Base-by-base conservation (phyloP, 1,140 invertebrate species). In the Panonychus citri region DNA sequence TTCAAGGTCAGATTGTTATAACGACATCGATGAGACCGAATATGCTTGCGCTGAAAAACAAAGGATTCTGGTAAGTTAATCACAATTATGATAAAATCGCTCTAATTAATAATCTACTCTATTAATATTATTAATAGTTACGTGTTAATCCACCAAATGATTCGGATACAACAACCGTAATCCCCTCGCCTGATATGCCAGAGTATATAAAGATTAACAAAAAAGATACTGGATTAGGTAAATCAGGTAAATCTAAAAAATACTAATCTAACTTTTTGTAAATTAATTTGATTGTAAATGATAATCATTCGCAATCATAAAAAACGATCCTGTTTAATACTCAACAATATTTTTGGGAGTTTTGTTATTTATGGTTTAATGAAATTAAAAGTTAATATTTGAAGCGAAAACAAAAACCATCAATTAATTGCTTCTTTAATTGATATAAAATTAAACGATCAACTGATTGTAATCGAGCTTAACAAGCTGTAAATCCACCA, bases 41-140 rank as follows among this genome's bases (percentile, higher is more conserved):
- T 84, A 79, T 64, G 82, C 81, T 15, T 85, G 82, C 69, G 81
- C 82, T 66, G 82, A 85, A 66, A 84, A 84, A 67, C 77, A 81
- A 62, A 71, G 82, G 65, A 84, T 85, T 61, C 80, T 83, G 81
- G 81, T 83, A 57, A 59, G 51, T 60, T 13, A 10, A 10, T n/a
- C n/a, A n/a, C n/a, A n/a, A n/a, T n/a, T n/a, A n/a, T n/a, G n/a
- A n/a, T n/a, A n/a, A n/a, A n/a, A n/a, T n/a, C n/a, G n/a, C n/a
- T 12, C 12, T 34, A 7, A 5, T 34, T 34, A 7, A 7, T 12
- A 7, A 12, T 34, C 30, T 34, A 34, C n/a, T n/a, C n/a, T n/a
- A n/a, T n/a, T 15, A 19, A 10, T 46, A 2, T 1, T n/a, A 46
- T 46, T 19, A 46, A 21, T 25, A 60, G 59, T 24, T 60, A 27